A percentile compares a stretch with the other conserved stretches of the same genome.
These are phyloP conservation scores for Bedellia somnulentella DNA, from an alignment of 2,888 invertebrate genomes.

Conservation along the genomic window DNA sequence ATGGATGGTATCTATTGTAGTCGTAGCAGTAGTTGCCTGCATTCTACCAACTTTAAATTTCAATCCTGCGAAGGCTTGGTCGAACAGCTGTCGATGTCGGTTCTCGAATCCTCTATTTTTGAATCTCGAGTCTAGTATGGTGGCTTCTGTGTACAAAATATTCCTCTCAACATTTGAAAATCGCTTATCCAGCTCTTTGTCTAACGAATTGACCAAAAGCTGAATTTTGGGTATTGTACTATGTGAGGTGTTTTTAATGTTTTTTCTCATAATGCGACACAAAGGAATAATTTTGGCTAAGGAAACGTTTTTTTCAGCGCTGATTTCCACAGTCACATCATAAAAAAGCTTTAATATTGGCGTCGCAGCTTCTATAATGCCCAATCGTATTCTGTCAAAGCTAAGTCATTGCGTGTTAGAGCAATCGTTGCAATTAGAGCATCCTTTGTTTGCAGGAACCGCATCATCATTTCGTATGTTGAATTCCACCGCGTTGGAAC, in stretches of 20 bases:
- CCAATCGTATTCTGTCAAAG: constrained; percentile 1
- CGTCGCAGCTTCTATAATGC: constrained; percentile 1
- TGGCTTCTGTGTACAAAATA: no score
- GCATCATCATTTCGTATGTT: constrained; percentile 11
- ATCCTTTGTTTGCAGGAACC: constrained; percentile 11
- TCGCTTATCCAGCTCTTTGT: no score
- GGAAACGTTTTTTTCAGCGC: constrained; percentile 1
- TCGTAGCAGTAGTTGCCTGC: background rate
- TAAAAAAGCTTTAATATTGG: constrained; percentile 1
- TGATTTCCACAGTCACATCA: background rate
- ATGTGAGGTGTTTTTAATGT: background rate
- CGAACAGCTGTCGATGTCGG: background rate
- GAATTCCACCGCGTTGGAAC: constrained; percentile 14
- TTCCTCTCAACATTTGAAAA: no score
- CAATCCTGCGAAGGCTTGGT: background rate
- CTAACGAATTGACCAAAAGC: no score
- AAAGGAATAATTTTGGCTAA: constrained; percentile 1
- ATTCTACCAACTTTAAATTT: background rate
- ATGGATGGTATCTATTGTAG: background rate
- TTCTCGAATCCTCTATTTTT: background rate
- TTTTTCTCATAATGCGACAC: constrained; percentile 1
- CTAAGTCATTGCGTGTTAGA: constrained; percentile 3
- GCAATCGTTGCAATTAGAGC: constrained; percentile 13
- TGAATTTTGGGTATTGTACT: background rate
- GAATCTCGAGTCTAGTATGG: background rate